These are phyloP conservation scores for Meandrina meandrites DNA, from an alignment of 92 coral and sea anemone species.

Conservation along the genomic window DNA sequence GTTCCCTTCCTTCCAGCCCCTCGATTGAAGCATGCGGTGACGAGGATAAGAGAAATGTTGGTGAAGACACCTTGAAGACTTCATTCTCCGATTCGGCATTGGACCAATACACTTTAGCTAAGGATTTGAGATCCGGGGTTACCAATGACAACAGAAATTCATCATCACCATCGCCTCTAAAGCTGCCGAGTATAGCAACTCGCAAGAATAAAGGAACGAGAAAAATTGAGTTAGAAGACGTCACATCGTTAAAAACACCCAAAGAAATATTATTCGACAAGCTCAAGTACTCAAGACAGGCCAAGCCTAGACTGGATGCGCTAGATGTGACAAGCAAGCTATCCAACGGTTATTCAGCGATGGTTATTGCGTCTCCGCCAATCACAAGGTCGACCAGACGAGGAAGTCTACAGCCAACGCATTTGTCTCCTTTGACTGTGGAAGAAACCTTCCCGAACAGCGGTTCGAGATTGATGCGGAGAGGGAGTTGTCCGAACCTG, in stretches of 20 bases:
- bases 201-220: constrained; percentile 9
- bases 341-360: constrained; percentile 18
- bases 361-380: constrained; percentile 13
- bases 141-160: neutral
- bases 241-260: neutral
- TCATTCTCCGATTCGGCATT: constrained; percentile 41
- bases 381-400: constrained; percentile 13
- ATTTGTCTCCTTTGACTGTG: neutral
- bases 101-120: constrained; percentile 5
- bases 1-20: constrained; percentile 20
- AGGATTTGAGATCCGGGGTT: neutral
- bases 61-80: neutral
- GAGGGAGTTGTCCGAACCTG: constrained; percentile 41
- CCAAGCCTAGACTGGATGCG: constrained; percentile 5
- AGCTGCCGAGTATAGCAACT: constrained; percentile 31
- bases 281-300: constrained; percentile 15
- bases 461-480: constrained; percentile 17
- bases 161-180: constrained; percentile 16
- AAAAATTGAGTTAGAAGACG: constrained; percentile 18
- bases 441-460: constrained; percentile 20
- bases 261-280: constrained; percentile 2
- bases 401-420: constrained; percentile 22
- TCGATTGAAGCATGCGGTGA: neutral
- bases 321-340: constrained; percentile 13
- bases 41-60: neutral